phyloP scores from a whole-genome alignment of 2,113 vertebrate species.

The Puffinus mauretanicus region DNA sequence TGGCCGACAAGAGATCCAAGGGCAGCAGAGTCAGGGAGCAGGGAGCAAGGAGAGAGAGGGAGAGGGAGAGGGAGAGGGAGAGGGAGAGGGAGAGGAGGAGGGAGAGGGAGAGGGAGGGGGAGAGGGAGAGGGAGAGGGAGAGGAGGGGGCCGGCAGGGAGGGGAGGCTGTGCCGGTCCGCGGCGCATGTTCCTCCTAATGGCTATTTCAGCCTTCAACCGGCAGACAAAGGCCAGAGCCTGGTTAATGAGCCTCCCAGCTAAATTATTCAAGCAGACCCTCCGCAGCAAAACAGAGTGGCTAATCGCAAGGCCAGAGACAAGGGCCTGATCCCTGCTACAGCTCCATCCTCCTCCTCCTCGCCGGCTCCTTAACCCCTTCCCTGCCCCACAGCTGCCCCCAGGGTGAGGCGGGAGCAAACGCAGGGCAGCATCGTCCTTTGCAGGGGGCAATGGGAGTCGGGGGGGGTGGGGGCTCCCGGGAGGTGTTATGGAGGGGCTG shows the following conservation, averaged over 20 bases:
- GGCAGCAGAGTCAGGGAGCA: neutral
- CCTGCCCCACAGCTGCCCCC: neutral
- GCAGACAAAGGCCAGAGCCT: constrained; percentile 59
- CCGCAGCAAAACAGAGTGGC: neutral
- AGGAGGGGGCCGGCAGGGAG: neutral
- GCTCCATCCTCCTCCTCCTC: neutral
- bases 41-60: neutral
- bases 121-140: neutral
- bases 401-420: accelerated
- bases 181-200: neutral
- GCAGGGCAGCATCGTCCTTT: neutral
- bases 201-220: constrained; percentile 54
- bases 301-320: neutral
- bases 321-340: neutral
- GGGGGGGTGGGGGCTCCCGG: accelerated
- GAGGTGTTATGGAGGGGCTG: neutral
- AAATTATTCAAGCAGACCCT: constrained; percentile 54
- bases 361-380: neutral
- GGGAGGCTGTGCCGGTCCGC: neutral
- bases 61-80: too few species aligned
- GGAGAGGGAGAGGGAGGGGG: neutral
- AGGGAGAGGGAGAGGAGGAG: neutral
- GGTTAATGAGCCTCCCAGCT: constrained; percentile 37
- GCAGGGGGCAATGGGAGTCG: accelerated
- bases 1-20: neutral